Percentiles rank a stretch among this genome's conserved stretches.
phyloP scores from a whole-genome alignment of 2,888 invertebrate genomes.

The Patella depressa region DNA sequence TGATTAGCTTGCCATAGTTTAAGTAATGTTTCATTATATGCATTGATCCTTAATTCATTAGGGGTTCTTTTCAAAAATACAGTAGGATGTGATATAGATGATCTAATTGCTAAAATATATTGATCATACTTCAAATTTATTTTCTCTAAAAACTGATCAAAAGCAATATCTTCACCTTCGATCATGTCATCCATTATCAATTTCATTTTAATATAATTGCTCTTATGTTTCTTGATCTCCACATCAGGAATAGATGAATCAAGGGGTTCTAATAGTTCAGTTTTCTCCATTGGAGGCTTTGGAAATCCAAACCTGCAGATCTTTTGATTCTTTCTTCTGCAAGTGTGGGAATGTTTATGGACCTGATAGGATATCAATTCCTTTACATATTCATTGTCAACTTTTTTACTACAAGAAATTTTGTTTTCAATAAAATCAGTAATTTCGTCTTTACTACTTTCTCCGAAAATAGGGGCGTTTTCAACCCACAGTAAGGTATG shows the following conservation, averaged over 20 bases:
- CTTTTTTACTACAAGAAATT: constrained; percentile 34
- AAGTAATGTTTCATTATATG: constrained; percentile 22
- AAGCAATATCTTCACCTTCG: neutral
- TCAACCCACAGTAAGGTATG: constrained; percentile 43
- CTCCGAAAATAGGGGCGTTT: constrained; percentile 37
- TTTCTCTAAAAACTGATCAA: neutral
- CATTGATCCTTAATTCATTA: constrained; percentile 29
- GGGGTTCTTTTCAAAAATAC: constrained; percentile 28
- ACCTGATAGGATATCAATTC: constrained; percentile 25
- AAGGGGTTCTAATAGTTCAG: constrained; percentile 11
- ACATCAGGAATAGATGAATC: neutral
- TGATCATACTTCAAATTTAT: neutral
- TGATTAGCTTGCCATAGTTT: constrained; percentile 16
- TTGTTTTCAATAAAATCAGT: constrained; percentile 29
- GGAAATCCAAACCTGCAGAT: constrained; percentile 16
- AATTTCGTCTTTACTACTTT: constrained; percentile 30
- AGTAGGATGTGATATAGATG: constrained; percentile 1
- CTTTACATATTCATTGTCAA: constrained; percentile 23
- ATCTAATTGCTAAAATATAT: constrained; percentile 3
- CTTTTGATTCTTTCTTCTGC: constrained; percentile 13
- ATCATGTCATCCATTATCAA: neutral
- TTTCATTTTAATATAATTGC: neutral
- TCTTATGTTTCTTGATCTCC: neutral
- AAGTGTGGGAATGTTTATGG: constrained; percentile 34
- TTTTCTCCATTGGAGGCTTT: constrained; percentile 11